These are phyloP conservation scores for Micronycteris hirsuta DNA, from an alignment of 2,113 vertebrate genomes.

Conservation along the genomic window DNA sequence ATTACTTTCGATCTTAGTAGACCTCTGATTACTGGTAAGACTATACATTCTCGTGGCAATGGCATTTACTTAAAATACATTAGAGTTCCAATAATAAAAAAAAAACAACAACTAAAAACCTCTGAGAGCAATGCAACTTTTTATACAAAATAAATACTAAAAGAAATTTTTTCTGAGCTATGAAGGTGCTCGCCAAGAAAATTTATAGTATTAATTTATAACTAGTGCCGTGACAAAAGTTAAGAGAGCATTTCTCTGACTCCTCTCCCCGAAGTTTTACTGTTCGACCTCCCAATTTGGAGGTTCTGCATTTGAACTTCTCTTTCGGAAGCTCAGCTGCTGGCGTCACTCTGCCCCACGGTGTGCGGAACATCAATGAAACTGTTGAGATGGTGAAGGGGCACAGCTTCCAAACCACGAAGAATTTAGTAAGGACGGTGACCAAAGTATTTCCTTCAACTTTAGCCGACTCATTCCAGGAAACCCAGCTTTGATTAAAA, in stretches of 20 bases:
- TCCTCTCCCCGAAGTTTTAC: neutral
- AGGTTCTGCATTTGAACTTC: conserved; percentile 31
- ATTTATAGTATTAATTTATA: neutral
- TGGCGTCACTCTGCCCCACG: neutral
- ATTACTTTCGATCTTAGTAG: neutral
- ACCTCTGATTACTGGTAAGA: neutral
- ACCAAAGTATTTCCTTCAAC: conserved; percentile 44
- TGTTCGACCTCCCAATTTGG: neutral
- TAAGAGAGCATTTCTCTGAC: neutral
- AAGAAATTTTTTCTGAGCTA: neutral
- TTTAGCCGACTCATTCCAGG: conserved; percentile 43
- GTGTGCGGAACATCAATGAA: neutral
- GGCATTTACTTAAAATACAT: neutral
- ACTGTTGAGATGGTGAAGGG: conserved; percentile 16
- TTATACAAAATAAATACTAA: neutral
- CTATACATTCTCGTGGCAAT: neutral
- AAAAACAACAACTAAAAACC: neutral
- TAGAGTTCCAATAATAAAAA: neutral
- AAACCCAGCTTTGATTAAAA: conserved; percentile 64
- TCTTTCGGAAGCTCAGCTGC: neutral
- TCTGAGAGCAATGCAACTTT: neutral
- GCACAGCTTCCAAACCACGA: conserved; percentile 39
- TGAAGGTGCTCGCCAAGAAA: neutral
- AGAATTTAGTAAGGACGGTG: conserved; percentile 33
- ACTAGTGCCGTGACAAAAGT: neutral